A percentile compares a stretch with the other conserved stretches of the same genome.
phyloP scores from a whole-genome alignment of 1,140 invertebrate species.

The Sesamia nonagrioides region DNA sequence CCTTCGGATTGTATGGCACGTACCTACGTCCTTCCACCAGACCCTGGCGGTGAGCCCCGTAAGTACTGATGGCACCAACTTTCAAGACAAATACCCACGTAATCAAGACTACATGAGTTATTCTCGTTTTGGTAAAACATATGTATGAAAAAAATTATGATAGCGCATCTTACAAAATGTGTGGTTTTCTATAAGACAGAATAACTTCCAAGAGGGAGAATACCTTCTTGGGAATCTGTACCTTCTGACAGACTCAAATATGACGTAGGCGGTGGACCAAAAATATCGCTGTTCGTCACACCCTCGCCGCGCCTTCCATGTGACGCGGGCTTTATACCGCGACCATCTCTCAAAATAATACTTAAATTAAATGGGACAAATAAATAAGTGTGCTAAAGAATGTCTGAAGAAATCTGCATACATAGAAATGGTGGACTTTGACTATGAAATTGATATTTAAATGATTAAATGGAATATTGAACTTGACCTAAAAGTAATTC shows the following conservation, averaged over 20 bases:
- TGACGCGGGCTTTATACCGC: slow-evolving; percentile 1
- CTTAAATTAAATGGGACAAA: background rate
- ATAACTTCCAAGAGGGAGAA: background rate
- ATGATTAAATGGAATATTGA: background rate
- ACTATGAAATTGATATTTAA: background rate
- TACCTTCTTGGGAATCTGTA: background rate
- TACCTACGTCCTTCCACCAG: no score
- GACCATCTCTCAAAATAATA: background rate
- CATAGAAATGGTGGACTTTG: background rate
- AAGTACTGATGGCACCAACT: no score
- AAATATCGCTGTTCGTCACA: background rate
- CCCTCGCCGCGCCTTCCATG: background rate
- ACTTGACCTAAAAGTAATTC: slow-evolving; percentile 17
- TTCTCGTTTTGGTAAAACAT: no score
- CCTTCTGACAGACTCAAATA: background rate
- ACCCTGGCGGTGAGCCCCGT: no score
- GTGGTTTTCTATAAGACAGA: no score
- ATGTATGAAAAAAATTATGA: no score
- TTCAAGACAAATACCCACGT: no score
- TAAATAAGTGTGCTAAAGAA: background rate
- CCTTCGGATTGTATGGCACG: no score
- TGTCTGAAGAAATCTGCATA: no score
- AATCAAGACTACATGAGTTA: no score
- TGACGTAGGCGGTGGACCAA: background rate
- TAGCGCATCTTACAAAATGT: no score